A percentile compares a stretch with the other conserved stretches of the same genome.
Evolutionary conservation across 2,888 invertebrate species (phyloP).

Genomic region (Lacanobia wlatinum): DNA sequence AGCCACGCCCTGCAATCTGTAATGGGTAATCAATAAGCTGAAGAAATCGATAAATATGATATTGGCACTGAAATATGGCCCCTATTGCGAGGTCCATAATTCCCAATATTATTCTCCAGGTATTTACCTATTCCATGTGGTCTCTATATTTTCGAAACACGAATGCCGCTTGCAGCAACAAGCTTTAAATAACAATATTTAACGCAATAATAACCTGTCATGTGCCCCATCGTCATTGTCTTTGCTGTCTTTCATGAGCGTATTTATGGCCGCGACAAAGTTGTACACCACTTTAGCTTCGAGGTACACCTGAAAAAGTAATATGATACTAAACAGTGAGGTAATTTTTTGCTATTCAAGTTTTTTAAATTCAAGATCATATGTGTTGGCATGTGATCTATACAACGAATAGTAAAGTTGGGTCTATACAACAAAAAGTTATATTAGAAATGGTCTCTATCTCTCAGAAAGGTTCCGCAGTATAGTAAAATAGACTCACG

Average conservation of each 20-base stretch:
- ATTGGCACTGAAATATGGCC: too few relatives aligned
- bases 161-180: not conserved
- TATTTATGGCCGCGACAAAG: constrained; percentile 94
- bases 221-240: constrained; percentile 78
- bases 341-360: not conserved
- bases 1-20: constrained; percentile 79
- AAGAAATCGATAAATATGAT: not conserved
- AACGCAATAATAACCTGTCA: constrained; percentile 76
- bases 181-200: too few relatives aligned
- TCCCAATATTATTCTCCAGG: not conserved
- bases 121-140: not conserved
- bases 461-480: not conserved
- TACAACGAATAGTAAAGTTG: too few relatives aligned
- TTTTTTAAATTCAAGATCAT: not conserved
- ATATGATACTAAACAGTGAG: not conserved
- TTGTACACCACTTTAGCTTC: constrained; percentile 96
- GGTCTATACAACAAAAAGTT: not conserved
- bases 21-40: not conserved
- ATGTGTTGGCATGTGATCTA: too few relatives aligned
- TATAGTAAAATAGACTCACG: constrained; percentile 71
- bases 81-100: not conserved
- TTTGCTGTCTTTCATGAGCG: constrained; percentile 87
- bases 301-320: constrained; percentile 92
- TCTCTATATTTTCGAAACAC: not conserved
- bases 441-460: not conserved